A percentile compares a stretch with the other conserved stretches of the same genome.
These are phyloP conservation scores for Todiramphus saurophagus DNA, from an alignment of 2,113 vertebrate species.

Conservation along the genomic window DNA sequence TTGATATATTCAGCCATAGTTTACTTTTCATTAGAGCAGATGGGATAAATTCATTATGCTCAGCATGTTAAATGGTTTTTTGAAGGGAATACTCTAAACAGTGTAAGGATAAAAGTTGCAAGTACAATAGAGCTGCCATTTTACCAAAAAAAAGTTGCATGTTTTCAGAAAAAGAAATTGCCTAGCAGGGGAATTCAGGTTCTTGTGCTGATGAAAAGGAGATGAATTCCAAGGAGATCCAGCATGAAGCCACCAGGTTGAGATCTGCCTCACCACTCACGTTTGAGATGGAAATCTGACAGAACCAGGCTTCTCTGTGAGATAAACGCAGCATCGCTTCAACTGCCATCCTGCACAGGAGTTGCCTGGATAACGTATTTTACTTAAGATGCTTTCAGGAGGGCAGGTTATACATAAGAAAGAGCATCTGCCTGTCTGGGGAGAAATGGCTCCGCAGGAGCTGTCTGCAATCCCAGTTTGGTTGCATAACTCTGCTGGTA, in stretches of 20 bases:
- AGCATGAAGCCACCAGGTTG: neutral
- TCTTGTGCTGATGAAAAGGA: neutral
- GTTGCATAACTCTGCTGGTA: conserved; percentile 54
- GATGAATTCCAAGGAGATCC: neutral
- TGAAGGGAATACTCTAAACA: neutral
- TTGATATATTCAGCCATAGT: neutral
- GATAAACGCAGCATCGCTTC: neutral
- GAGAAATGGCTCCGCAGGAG: neutral
- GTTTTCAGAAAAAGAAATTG: neutral
- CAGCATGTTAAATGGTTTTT: neutral
- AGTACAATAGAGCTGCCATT: neutral
- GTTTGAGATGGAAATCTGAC: neutral
- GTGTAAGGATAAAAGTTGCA: neutral
- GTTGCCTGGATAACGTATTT: neutral
- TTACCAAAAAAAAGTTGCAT: neutral
- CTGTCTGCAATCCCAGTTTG: neutral
- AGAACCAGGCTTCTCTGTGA: neutral
- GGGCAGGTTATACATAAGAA: neutral
- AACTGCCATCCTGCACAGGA: neutral
- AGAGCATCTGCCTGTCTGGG: neutral
- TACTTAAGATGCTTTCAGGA: neutral
- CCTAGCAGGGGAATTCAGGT: neutral
- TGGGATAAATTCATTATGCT: neutral
- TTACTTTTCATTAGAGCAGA: neutral
- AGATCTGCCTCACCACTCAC: neutral